Base-by-base conservation (phyloP, 64 coral and sea anemone genomes). In the Astreopora myriophthalma region DNA sequence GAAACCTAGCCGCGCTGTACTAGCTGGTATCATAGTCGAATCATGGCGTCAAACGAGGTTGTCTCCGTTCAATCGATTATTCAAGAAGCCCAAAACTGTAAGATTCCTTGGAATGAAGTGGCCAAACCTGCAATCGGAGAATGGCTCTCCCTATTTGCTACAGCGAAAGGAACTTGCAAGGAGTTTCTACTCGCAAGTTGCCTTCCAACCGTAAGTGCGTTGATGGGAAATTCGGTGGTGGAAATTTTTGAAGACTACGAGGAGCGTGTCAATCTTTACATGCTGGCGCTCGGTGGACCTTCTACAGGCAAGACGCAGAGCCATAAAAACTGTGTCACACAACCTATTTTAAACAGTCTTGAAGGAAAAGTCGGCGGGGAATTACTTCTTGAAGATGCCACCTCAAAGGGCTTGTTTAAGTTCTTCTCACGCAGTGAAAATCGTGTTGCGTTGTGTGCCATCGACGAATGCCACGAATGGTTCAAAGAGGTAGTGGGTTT, bases 191-290 rank as follows among this genome's bases (percentile, higher is more conserved):
- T 71, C 0, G 64, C 13, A 26, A 71, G 84, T 86, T 36, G 20
- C 6, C 22, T 86, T 13, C 84, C 84, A 48, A 44, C 64, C 1
- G 84, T 86, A 10, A 87, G 68, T n/a, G 85, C 85, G 5, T 23
- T 87, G 19, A 87, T 87, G 85, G 85, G 36, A 42, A 87, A 87
- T 13, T 46, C 85, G 10, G 36, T 30, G 17, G 85, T 73, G 3
- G 40, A 87, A 32, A 74, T 74, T 30, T 87, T 73, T 51, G 39
- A 87, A 14, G 85, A 46, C 8, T 87, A 46, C 17, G 85, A 87
- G 30, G 69, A 74, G 30, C 68, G 85, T 17, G 85, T 87, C 1
- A 87, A 87, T 51, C 38, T 87, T 11, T 87, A 74, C n/a, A 87
- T 74, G 85, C 69, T 87, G 8, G 69, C 38, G 1, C 85, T 87